Evolutionary conservation across 2,113 vertebrate species (phyloP), one percentile per base, ranked within the genome.

Genomic region (Salvelinus fontinalis): DNA sequence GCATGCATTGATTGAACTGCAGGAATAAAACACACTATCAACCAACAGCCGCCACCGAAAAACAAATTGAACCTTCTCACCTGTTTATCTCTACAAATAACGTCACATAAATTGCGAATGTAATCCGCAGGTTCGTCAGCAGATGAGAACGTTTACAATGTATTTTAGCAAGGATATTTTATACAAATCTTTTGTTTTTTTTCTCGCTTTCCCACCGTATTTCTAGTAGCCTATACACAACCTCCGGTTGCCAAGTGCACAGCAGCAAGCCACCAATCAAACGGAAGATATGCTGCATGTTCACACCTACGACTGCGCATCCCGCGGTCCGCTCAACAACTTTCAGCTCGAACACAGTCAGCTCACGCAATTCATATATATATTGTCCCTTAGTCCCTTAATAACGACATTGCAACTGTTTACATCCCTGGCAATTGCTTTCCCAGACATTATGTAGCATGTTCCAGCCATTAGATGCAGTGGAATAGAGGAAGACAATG

Each of bases 191-290:
- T 66, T 39, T 60, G n/a, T n/a, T 59, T 70, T 70, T 76, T 67
- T 68, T 71, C 51, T 18, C 4, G 16, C 51, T 54, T 54, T 54
- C 16, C 13, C 14, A 54, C 3, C 51, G 13, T 54, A 54, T 54
- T 54, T 54, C 51, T 54, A 54, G 51, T 18, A 54, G 51, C 3
- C 51, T 54, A 54, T 18, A 54, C 51, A 54, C 39, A 44, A 11
- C 79, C 74, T 84, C 76, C 89, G 87, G 94, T 93, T 94, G 91
- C 93, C 94, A 95, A 92, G 91, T 87, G 83, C 83, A 84, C 85
- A 75, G 77, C 83, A 67, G 75, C 79, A 73, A 87, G 79, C 73
- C 85, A 65, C 83, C 89, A 85, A 87, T 84, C 86, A 74, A 34
- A 14, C 67, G 72, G 74, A 48, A 9, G 84, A 70, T 13, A n/a